Base-by-base conservation (phyloP, 2,113 vertebrate genomes). In the Himantopus leucocephalus region DNA sequence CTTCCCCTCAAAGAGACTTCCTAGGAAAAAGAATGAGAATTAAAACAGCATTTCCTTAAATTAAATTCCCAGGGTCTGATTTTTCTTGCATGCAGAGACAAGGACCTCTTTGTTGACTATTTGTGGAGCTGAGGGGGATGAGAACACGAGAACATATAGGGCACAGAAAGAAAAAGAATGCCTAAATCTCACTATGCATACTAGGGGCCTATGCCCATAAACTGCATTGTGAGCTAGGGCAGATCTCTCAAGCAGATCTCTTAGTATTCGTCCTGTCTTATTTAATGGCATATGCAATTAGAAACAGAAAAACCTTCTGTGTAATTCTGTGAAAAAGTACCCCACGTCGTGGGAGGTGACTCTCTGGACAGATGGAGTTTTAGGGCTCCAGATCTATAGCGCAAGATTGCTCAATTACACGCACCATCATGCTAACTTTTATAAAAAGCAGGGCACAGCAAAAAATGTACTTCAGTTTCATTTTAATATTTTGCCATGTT, bases 401-500 rank as follows among this genome's bases (percentile, higher is more conserved):
- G 0, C 13, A 79, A 79, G 58, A 76, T 79, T 73, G 13, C n/a
- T 82, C 53, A 70, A 26, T 67, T 58, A 58, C 1, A 13, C 1
- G 4, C 50, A 60, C 14, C 79, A 72, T 63, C 79, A 63, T 52
- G 50, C 10, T 83, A 87, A 85, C 85, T 85, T 91, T 70, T 89
- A 63, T n/a, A 71, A 78, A 96, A 94, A 78, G 37, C 37, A 79
- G 63, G 35, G 32, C n/a, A 37, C 5, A 52, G 48, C 72, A 86
- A 84, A 73, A 92, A 96, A 91, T 43, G 23, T 32, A 72, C 66
- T 92, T 74, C 2, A 7, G 35, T 80, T 94, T 82, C 9, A 92
- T 70, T 96, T 92, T 88, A 85, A 79, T 93, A 95, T 88, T 96
- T 95, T 89, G 10, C 32, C 47, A 48, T 22, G 47, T 88, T 95